Conservation (phyloP, 1,140 invertebrate genomes). For the Hermetia illucens region DNA sequence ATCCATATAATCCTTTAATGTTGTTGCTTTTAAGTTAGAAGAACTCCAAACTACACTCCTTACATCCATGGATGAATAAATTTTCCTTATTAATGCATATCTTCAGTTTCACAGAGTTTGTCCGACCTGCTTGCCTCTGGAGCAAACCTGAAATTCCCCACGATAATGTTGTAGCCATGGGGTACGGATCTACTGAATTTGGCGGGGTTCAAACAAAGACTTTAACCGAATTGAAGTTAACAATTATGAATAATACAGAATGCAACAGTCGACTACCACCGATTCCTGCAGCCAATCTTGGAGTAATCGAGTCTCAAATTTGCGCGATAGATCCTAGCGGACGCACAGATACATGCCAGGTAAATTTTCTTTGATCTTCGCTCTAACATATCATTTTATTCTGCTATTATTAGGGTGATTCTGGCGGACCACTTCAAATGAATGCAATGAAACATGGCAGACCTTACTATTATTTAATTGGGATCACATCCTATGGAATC, state of each 20-base stretch:
- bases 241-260: slow-evolving; percentile 19
- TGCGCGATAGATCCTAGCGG: slow-evolving; percentile 19
- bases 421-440: slow-evolving; percentile 19
- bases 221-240: slow-evolving; percentile 21
- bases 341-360: slow-evolving; percentile 23
- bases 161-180: slow-evolving; percentile 22
- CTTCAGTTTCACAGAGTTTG: slow-evolving; percentile 16
- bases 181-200: slow-evolving; percentile 22
- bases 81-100: not conserved
- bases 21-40: too few species aligned
- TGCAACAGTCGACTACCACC: slow-evolving; percentile 17
- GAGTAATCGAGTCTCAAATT: slow-evolving; percentile 20
- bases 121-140: slow-evolving; percentile 22
- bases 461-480: slow-evolving; percentile 24
- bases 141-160: slow-evolving; percentile 13
- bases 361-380: slow-evolving; percentile 4
- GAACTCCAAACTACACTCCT: too few species aligned
- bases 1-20: too few species aligned
- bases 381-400: not conserved
- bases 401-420: slow-evolving; percentile 15
- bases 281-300: slow-evolving; percentile 14
- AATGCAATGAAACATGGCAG: slow-evolving; percentile 21
- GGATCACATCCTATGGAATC: slow-evolving; percentile 27
- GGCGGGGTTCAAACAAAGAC: slow-evolving; percentile 18
- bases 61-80: too few species aligned